Evolutionary conservation across 2,797 vertebrate species (phyloP).

Genomic region (Oreochromis mossambicus): DNA sequence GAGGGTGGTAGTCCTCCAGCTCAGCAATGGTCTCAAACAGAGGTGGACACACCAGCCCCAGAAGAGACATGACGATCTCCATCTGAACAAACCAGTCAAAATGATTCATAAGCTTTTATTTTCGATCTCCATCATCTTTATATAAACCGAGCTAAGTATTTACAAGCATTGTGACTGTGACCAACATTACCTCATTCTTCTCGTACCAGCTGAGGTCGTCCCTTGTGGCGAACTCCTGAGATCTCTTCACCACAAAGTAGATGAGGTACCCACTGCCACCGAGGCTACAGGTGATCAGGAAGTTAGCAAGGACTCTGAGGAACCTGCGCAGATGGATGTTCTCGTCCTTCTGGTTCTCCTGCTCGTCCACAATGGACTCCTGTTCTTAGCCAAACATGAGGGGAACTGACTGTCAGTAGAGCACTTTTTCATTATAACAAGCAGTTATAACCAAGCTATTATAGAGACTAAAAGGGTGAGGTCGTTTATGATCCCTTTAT

Average conservation of each 20-base stretch:
- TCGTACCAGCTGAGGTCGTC: conserved; percentile 93
- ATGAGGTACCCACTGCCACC: conserved; percentile 98
- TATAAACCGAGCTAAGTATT: neutral
- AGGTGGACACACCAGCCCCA: conserved; percentile 95
- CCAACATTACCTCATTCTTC: conserved; percentile 90
- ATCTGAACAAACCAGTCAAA: conserved; percentile 67
- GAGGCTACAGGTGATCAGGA: conserved; percentile 89
- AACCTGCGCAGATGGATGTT: conserved; percentile 94
- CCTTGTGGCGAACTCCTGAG: conserved; percentile 88
- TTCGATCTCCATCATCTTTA: neutral
- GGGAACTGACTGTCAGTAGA: neutral
- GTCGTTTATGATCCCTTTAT: neutral
- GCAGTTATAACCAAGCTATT: neutral
- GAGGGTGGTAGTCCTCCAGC: conserved; percentile 95
- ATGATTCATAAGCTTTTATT: neutral
- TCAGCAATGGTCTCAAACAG: conserved; percentile 96
- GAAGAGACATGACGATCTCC: conserved; percentile 96
- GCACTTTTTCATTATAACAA: neutral
- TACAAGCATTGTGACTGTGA: neutral
- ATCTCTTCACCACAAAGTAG: conserved; percentile 96
- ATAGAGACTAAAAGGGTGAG: neutral
- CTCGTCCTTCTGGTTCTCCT: conserved; percentile 97
- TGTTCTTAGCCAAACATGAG: conserved; percentile 53
- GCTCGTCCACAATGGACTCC: conserved; percentile 98
- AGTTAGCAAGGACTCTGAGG: conserved; percentile 89